Evolutionary conservation across 2,888 invertebrate genomes (phyloP).

Genomic region (Heteromurus nitidus): DNA sequence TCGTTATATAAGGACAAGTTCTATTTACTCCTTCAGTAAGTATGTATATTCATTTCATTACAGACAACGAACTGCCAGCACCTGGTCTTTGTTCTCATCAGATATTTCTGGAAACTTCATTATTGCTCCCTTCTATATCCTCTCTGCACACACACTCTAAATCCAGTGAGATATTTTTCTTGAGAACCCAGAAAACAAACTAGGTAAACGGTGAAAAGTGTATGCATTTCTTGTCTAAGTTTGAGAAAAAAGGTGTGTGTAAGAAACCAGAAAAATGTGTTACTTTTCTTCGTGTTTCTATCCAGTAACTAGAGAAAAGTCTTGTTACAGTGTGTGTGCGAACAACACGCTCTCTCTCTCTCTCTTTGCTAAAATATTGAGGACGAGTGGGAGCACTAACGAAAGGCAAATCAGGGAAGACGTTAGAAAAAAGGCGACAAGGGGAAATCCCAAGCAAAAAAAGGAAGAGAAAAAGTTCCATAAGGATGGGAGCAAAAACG

Average conservation of each 20-base stretch:
- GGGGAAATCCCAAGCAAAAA: slow-evolving; percentile 26
- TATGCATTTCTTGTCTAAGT: too few species aligned
- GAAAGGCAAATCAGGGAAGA: slow-evolving; percentile 62
- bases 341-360: too few species aligned
- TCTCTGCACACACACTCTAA: too few species aligned
- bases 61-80: slow-evolving; percentile 20
- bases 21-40: too few species aligned
- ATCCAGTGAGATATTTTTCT: too few species aligned
- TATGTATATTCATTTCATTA: slow-evolving; percentile 1
- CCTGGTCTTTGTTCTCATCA: slow-evolving; percentile 24
- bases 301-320: slow-evolving; percentile 31
- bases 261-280: too few species aligned
- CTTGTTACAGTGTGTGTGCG: background rate
- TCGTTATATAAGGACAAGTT: too few species aligned
- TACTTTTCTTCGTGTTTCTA: too few species aligned
- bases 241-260: too few species aligned
- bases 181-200: too few species aligned
- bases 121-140: too few species aligned
- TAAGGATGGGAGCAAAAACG: slow-evolving; percentile 44
- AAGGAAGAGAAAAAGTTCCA: slow-evolving; percentile 18
- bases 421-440: slow-evolving; percentile 27
- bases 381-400: slow-evolving; percentile 21
- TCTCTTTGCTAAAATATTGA: slow-evolving; percentile 29
- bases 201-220: too few species aligned
- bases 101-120: slow-evolving; percentile 21